Conservation (phyloP, 2,113 vertebrate species). For the Anhinga anhinga region DNA sequence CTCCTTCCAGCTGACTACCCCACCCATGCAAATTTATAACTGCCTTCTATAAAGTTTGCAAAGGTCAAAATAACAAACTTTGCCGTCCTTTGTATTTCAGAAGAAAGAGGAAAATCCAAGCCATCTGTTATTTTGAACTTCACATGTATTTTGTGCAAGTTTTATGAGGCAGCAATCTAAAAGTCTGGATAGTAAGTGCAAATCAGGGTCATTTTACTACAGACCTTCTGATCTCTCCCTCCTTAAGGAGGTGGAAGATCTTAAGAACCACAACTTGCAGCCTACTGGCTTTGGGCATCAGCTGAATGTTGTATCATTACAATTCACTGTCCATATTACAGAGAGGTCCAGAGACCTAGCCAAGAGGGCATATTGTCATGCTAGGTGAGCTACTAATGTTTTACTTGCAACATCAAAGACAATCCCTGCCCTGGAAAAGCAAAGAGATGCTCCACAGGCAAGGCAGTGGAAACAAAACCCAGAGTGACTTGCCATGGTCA, state of each 20-base stretch:
- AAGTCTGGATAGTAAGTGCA: neutral
- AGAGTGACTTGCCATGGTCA: neutral
- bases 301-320: neutral
- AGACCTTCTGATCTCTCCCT: neutral
- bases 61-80: neutral
- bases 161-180: neutral
- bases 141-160: neutral
- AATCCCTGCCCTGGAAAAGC: neutral
- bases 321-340: neutral
- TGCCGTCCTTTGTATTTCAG: neutral
- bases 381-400: neutral
- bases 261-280: neutral
- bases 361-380: neutral
- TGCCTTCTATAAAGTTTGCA: neutral
- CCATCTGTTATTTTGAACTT: neutral
- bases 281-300: neutral
- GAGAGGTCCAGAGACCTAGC: neutral
- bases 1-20: neutral
- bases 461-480: neutral
- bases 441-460: neutral
- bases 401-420: neutral
- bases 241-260: neutral
- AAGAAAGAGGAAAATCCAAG: neutral
- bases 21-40: neutral
- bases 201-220: neutral